Evolutionary conservation across 2,888 invertebrate genomes (phyloP).

Genomic region (Stenichneumon culpator): DNA sequence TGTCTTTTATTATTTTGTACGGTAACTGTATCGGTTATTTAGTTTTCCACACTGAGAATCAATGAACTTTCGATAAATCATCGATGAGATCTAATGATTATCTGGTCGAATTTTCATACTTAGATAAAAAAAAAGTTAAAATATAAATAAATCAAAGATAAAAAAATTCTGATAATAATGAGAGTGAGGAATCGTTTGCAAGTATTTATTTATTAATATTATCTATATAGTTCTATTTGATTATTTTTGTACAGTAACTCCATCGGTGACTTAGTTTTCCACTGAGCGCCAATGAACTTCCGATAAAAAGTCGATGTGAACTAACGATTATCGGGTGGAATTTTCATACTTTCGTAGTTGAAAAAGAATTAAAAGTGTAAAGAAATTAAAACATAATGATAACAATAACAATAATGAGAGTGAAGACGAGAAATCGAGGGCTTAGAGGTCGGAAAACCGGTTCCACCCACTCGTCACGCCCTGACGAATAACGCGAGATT

Average conservation of each 20-base stretch:
- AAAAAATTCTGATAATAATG: not conserved
- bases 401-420: slow-evolving; percentile 27
- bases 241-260: not conserved
- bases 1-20: not conserved
- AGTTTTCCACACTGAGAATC: not conserved
- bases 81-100: not conserved
- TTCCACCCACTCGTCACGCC: slow-evolving; percentile 77
- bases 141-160: not conserved
- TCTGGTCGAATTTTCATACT: not conserved
- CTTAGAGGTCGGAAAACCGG: slow-evolving; percentile 47
- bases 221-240: not conserved
- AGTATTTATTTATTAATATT: not conserved
- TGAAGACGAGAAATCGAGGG: slow-evolving; percentile 56
- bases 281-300: not conserved
- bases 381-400: not conserved
- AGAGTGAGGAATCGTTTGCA: slow-evolving; percentile 15
- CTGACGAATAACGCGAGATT: slow-evolving; percentile 77
- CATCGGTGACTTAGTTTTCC: not conserved
- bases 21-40: not conserved
- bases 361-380: not conserved
- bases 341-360: not conserved
- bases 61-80: not conserved
- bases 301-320: not conserved
- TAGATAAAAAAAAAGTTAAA: not conserved
- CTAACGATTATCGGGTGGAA: not conserved